These are phyloP conservation scores for Allolobophora icterica DNA, from an alignment of 2,888 invertebrate species.

Conservation along the genomic window DNA sequence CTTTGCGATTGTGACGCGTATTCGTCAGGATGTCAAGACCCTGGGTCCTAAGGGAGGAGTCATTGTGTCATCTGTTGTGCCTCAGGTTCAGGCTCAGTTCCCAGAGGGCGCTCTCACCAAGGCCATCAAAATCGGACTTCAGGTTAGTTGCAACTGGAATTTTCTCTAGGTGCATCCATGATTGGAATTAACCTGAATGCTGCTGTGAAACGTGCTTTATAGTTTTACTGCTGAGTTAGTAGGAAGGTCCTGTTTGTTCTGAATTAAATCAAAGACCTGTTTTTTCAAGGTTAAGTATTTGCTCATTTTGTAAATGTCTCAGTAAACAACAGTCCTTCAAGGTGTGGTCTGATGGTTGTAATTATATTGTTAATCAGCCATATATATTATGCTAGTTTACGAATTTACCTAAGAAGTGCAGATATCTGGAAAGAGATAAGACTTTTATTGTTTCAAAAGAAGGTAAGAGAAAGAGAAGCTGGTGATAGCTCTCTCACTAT, in stretches of 20 bases:
- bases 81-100: conserved; percentile 98
- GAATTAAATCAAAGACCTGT: too few relatives aligned
- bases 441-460: not conserved
- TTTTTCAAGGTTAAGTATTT: too few relatives aligned
- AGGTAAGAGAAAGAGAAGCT: not conserved
- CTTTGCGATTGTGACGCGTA: conserved; percentile 84
- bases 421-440: too few relatives aligned
- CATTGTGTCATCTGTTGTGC: conserved; percentile 97
- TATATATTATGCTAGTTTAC: too few relatives aligned
- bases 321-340: too few relatives aligned
- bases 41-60: conserved; percentile 99
- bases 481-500: too few relatives aligned
- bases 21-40: conserved; percentile 91
- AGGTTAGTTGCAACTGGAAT: conserved; percentile 76
- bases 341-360: too few relatives aligned
- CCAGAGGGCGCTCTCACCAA: conserved; percentile 98
- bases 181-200: not conserved
- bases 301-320: too few relatives aligned
- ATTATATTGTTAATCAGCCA: too few relatives aligned
- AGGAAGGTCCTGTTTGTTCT: too few relatives aligned
- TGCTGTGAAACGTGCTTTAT: not conserved
- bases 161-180: not conserved
- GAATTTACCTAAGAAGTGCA: too few relatives aligned
- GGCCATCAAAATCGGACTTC: conserved; percentile 97
- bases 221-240: too few relatives aligned